phyloP scores from a whole-genome alignment of 2,113 vertebrate species.

The Ariopsis seemanni region DNA sequence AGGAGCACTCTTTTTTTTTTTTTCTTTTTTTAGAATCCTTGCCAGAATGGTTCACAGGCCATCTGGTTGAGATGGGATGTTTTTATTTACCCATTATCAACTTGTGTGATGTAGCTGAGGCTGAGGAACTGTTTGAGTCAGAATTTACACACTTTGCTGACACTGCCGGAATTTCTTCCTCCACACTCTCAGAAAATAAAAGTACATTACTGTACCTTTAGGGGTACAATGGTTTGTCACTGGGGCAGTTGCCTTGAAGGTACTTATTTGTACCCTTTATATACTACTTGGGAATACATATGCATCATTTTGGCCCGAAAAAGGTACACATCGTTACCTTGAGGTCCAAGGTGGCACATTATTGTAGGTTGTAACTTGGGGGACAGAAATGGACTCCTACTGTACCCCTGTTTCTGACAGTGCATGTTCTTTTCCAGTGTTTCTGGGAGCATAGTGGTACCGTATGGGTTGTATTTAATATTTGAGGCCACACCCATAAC shows the following conservation, averaged over 20 bases:
- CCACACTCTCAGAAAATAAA: no score
- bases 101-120: background rate
- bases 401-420: no score
- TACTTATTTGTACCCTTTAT: no score
- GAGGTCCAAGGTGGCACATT: no score
- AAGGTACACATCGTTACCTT: no score
- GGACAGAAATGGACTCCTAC: no score
- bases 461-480: background rate
- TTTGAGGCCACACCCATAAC: background rate
- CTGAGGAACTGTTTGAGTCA: background rate
- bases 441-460: background rate
- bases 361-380: no score
- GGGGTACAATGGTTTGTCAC: no score
- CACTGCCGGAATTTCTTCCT: background rate
- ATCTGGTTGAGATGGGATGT: background rate
- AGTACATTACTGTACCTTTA: no score
- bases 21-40: background rate
- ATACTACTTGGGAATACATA: no score
- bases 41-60: background rate
- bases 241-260: no score
- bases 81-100: background rate
- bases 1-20: background rate
- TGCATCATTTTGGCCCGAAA: no score
- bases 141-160: background rate
- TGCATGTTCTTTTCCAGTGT: background rate